These are phyloP conservation scores for Sorex araneus DNA, from an alignment of 2,113 vertebrate genomes.

Conservation along the genomic window DNA sequence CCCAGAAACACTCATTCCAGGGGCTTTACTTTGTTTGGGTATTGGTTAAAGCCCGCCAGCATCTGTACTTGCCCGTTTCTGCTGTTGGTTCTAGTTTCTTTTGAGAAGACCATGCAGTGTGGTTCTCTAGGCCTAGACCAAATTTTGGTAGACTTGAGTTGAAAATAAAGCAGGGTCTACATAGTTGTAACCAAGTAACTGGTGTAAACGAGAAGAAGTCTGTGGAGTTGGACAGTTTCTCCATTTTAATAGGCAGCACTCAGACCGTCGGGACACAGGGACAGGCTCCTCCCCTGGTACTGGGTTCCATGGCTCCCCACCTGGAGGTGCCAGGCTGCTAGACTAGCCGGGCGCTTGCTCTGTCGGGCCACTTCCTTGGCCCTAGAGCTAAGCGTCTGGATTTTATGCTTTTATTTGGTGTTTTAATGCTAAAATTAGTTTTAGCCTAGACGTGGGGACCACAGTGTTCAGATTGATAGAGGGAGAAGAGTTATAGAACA, in stretches of 20 bases:
- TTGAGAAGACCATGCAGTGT: not conserved
- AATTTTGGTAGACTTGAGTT: constrained; percentile 28
- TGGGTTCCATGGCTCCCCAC: too few relatives aligned
- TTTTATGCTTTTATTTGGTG: too few relatives aligned
- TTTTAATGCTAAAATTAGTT: too few relatives aligned
- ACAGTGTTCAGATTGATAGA: not conserved
- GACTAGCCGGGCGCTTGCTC: too few relatives aligned
- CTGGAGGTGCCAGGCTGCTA: too few relatives aligned
- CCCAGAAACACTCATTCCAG: not conserved
- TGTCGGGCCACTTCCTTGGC: too few relatives aligned
- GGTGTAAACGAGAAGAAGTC: constrained; percentile 19
- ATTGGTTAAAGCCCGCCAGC: not conserved
- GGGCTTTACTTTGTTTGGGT: not conserved
- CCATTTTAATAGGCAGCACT: too few relatives aligned
- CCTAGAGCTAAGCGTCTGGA: too few relatives aligned
- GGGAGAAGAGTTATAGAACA: not conserved
- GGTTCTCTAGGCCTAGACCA: constrained; percentile 6
- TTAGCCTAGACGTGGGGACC: not conserved
- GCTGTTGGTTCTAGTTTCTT: constrained; percentile 18
- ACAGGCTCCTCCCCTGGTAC: too few relatives aligned
- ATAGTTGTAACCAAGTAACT: not conserved
- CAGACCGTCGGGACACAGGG: too few relatives aligned
- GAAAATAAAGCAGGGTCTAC: constrained; percentile 63
- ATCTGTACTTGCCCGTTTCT: not conserved
- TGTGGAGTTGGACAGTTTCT: not conserved